Evolutionary conservation across 1,140 invertebrate genomes (phyloP).

Genomic region (Potamilus streckersoni): DNA sequence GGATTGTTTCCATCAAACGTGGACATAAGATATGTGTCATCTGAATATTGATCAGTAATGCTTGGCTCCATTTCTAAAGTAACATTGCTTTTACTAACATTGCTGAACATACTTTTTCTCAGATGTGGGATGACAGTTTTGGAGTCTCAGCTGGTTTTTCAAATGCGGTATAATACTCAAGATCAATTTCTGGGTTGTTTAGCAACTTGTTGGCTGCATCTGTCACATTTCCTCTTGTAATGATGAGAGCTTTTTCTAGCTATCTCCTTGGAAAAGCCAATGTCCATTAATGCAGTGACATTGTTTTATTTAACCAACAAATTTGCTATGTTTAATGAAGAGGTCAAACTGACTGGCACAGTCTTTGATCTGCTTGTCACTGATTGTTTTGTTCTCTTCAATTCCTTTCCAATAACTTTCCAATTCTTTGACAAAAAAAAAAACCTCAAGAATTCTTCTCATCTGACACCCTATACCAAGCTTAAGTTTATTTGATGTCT

Average conservation of each 20-base stretch:
- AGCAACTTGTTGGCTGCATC: conserved; percentile 42
- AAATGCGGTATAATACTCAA: too few species aligned
- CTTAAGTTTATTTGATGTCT: conserved; percentile 47
- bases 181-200: conserved; percentile 25
- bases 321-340: not conserved
- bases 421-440: conserved; percentile 1
- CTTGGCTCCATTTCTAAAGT: not conserved
- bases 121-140: conserved; percentile 20
- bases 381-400: conserved; percentile 1
- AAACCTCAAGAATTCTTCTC: conserved; percentile 42
- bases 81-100: conserved; percentile 4
- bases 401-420: not conserved
- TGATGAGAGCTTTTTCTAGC: conserved; percentile 43
- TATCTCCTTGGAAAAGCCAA: conserved; percentile 40
- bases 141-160: too few species aligned
- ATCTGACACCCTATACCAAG: conserved; percentile 51
- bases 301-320: conserved; percentile 29
- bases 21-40: conserved; percentile 23
- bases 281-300: conserved; percentile 36
- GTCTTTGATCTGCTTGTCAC: conserved; percentile 3
- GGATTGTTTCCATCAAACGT: conserved; percentile 22
- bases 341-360: not conserved
- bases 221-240: conserved; percentile 41
- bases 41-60: not conserved
- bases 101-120: conserved; percentile 1